Conservation (phyloP, 2,888 invertebrate genomes). For the Euplexia lucipara region DNA sequence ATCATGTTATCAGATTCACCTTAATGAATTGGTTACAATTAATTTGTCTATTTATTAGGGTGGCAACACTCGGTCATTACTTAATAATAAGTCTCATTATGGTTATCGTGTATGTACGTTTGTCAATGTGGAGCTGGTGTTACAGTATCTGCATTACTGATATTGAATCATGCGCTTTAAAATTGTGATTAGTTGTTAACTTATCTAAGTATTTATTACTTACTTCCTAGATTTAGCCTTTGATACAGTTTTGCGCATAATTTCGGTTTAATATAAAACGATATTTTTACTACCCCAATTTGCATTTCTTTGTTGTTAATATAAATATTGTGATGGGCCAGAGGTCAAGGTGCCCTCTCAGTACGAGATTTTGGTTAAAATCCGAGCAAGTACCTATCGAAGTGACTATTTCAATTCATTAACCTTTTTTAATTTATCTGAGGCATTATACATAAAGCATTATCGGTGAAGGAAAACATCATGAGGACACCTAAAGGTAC, state of each 20-base stretch:
- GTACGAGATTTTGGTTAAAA: too few relatives aligned
- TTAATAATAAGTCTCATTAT: neutral
- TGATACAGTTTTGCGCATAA: neutral
- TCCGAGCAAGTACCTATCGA: too few relatives aligned
- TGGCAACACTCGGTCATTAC: constrained; percentile 7
- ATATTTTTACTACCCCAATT: neutral
- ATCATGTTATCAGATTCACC: constrained; percentile 25
- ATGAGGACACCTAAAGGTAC: too few relatives aligned
- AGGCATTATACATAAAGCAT: too few relatives aligned
- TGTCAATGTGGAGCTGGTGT: neutral
- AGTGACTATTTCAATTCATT: too few relatives aligned
- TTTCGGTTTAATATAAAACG: neutral
- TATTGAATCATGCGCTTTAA: constrained; percentile 15
- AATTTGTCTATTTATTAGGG: constrained; percentile 24
- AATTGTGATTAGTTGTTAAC: too few relatives aligned
- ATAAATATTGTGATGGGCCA: neutral
- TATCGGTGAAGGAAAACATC: too few relatives aligned
- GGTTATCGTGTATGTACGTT: neutral
- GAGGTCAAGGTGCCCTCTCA: too few relatives aligned
- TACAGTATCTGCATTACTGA: neutral
- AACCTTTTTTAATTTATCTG: too few relatives aligned
- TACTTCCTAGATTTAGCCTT: constrained; percentile 20
- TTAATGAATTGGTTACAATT: constrained; percentile 35
- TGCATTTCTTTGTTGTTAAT: neutral
- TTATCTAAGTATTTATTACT: too few relatives aligned